Base-by-base conservation (phyloP, 1,140 invertebrate genomes). In the Papilio polyxenes region DNA sequence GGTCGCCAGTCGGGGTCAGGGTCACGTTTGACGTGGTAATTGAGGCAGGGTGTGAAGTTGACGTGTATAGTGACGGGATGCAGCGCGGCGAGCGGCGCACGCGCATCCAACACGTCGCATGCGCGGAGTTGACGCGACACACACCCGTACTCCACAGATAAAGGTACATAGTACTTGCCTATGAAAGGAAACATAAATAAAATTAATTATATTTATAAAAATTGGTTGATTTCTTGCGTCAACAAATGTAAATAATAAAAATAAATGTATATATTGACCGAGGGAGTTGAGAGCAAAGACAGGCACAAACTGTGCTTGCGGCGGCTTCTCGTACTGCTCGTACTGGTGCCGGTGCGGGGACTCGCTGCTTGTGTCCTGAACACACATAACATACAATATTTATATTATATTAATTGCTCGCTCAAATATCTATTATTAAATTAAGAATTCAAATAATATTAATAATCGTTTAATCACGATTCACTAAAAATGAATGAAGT, bases 61-160 rank as follows among this genome's bases (percentile, higher is more conserved):
- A 98, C 98, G 87, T 97, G 98, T 83, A 98, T 98, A 23, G 97
- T 98, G 77, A 99, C 97, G 3, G 98, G 98, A 95, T 99, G 98
- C 20, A 98, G 95, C 7, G 96, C 95, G 11, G 96, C 95, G 3
- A 96, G 95, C 0, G 95, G 94, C 79, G 95, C 95, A 78, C 95
- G 92, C 49, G 95, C 94, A 82, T 96, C 95, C 49, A 95, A 86
- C 56, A 96, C 89, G 91, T 96, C 95, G 83, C 95, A 95, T 4
- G 95, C 95, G 10, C 95, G 95, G 3, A 98, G 93, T 84, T 97
- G 96, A 0, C 97, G 97, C 83, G 97, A 92, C 20, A 99, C 91
- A 17, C 97, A 93, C 20, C 97, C 95, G 76, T 97, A 96, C 84
- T 98, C 98, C 17, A 99, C 95, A n/a, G 97, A 98, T 65, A 99